These are phyloP conservation scores for Plecturocebus donacophilus DNA, from an alignment of 2,113 vertebrate genomes.

Conservation along the genomic window DNA sequence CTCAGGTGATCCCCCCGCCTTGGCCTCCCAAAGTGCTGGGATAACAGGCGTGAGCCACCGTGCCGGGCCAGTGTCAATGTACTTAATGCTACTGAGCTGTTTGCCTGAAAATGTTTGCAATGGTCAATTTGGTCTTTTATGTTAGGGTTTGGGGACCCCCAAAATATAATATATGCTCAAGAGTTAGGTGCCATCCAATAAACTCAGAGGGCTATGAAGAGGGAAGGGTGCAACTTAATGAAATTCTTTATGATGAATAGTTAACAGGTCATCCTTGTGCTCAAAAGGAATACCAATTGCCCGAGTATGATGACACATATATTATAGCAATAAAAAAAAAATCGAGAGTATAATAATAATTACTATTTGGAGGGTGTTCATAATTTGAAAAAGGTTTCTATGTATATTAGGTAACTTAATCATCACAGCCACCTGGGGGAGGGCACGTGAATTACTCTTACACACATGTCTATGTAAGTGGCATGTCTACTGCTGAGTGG, in stretches of 20 bases:
- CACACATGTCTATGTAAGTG: too few species aligned
- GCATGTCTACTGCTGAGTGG: rapidly evolving
- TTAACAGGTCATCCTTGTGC: too few species aligned
- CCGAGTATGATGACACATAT: too few species aligned
- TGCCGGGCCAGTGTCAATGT: rapidly evolving
- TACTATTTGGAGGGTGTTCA: not conserved
- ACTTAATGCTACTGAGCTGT: rapidly evolving
- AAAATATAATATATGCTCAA: not conserved
- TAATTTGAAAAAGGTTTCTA: not conserved
- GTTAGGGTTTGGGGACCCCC: too few species aligned
- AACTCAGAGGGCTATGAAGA: not conserved
- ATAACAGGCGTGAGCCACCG: too few species aligned
- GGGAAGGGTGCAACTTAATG: not conserved
- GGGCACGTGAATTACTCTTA: rapidly evolving
- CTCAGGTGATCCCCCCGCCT: too few species aligned
- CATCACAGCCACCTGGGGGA: not conserved
- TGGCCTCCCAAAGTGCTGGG: too few species aligned
- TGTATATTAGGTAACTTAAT: too few species aligned
- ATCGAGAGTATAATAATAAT: not conserved
- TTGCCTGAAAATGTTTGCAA: not conserved
- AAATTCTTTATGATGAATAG: not conserved
- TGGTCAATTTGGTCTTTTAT: too few species aligned
- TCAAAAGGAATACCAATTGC: too few species aligned
- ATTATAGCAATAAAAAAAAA: not conserved
- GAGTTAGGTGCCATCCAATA: not conserved